Evolutionary conservation across 64 coral and sea anemone species (phyloP), one percentile per base, ranked within the genome.

Genomic region (Pocillopora verrucosa): DNA sequence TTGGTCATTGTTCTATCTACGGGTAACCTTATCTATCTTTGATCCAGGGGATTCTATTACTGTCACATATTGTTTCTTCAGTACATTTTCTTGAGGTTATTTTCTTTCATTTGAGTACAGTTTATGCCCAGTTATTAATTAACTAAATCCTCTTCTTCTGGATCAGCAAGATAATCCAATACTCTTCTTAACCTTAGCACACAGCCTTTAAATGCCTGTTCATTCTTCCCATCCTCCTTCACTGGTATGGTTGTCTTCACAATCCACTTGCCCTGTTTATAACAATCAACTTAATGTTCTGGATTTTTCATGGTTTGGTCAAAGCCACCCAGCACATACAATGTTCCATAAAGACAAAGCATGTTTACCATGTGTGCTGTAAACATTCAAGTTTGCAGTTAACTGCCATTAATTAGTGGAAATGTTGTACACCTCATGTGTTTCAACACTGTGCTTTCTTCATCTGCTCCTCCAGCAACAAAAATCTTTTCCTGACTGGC

Each of bases 301-400:
- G 17, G 19, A 12, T 5, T 35, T 45, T 13, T 45, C 4, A 3
- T 45, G 6, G 38, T 16, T 19, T 5, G 12, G 37, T 17, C 16
- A n/a, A n/a, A 10, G 2, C 79, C 79, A 81, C 79, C 58, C 20
- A 81, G 79, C 58, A 81, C 79, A 81, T 62, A 81, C 1, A 81
- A 16, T 0, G 24, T 81, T 62, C 79, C 60, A n/a, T 17, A 17
- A 2, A 81, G 58, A 63, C 79, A 81, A n/a, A 61, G 14, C 79
- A 81, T 81, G 17, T 24, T 81, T 81, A 15, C 56, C 79, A 15
- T 9, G 6, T 16, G 0, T 0, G 11, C 59, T 24, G 17, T 14
- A 15, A 62, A 37, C 13, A 13, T n/a, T 38, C 25, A 81, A 81
- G 57, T 59, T 61, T 36, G 22, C 79, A 62, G 62, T 81, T 36